A percentile compares a stretch with the other conserved stretches of the same genome.
phyloP scores from a whole-genome alignment of 2,888 invertebrate genomes.

The Platycnemis pennipes region DNA sequence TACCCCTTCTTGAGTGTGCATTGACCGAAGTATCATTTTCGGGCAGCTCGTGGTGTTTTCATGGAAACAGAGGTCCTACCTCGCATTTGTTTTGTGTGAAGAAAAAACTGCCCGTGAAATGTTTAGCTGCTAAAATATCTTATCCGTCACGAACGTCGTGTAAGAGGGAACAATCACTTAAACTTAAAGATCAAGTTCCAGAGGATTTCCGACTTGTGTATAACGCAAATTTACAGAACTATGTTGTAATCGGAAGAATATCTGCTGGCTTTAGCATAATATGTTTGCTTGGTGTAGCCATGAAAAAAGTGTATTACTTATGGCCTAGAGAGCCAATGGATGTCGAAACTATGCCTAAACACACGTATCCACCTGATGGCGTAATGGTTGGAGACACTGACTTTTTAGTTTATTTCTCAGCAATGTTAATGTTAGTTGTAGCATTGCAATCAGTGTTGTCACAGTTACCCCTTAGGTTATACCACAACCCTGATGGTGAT shows the following conservation, averaged over 20 bases:
- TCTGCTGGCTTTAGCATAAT: not conserved
- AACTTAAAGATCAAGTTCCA: not conserved
- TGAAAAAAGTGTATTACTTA: not conserved
- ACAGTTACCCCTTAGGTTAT: not conserved
- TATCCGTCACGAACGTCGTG: not conserved
- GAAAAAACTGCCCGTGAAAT: not conserved
- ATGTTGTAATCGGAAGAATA: not conserved
- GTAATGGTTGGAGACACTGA: not conserved
- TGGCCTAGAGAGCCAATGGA: not conserved
- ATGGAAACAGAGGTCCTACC: not conserved
- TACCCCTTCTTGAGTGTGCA: not conserved
- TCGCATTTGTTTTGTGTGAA: not conserved
- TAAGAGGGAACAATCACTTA: conserved; percentile 16
- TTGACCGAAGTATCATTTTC: not conserved
- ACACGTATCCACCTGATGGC: accelerated
- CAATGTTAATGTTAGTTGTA: not conserved
- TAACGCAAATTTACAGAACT: conserved; percentile 4
- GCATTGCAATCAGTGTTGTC: not conserved
- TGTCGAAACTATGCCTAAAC: not conserved
- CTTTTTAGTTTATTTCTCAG: not conserved
- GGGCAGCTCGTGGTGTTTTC: not conserved
- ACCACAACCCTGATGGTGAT: conserved; percentile 26
- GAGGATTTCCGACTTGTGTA: not conserved
- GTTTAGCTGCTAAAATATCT: not conserved
- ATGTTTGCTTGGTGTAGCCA: not conserved